Conservation (phyloP, 2,888 invertebrate species). For the Ecliptopera silaceata region DNA sequence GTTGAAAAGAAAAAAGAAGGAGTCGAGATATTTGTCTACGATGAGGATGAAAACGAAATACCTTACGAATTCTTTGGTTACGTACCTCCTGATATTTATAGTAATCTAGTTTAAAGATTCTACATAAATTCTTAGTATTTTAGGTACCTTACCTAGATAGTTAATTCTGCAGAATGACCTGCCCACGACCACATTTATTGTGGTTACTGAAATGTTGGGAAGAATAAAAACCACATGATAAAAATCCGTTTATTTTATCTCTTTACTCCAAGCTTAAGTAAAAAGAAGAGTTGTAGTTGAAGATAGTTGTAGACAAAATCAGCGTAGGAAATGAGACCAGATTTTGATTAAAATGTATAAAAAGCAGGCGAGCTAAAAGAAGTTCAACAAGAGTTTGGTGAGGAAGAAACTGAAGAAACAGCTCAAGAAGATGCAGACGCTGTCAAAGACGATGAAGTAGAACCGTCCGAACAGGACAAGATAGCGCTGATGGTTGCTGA, state of each 20-base stretch:
- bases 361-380: slow-evolving; percentile 44
- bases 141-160: too few relatives aligned
- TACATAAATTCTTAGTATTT: too few relatives aligned
- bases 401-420: slow-evolving; percentile 29
- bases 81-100: neutral
- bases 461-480: slow-evolving; percentile 32
- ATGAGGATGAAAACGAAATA: slow-evolving; percentile 56
- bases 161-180: too few relatives aligned
- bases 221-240: too few relatives aligned
- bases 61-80: slow-evolving; percentile 64
- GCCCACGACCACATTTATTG: too few relatives aligned
- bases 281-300: too few relatives aligned
- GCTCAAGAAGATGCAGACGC: slow-evolving; percentile 23
- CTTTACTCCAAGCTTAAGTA: too few relatives aligned
- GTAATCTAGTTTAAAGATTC: too few relatives aligned
- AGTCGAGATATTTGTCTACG: slow-evolving; percentile 51
- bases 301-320: neutral
- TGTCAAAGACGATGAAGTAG: slow-evolving; percentile 27
- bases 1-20: slow-evolving; percentile 41
- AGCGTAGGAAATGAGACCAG: neutral
- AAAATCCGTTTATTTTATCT: too few relatives aligned
- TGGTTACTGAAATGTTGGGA: too few relatives aligned
- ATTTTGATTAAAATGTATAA: neutral
- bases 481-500: slow-evolving; percentile 45
- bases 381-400: slow-evolving; percentile 15